Conservation (phyloP, 2,113 vertebrate species). For the Melanostigma gelatinosum region DNA sequence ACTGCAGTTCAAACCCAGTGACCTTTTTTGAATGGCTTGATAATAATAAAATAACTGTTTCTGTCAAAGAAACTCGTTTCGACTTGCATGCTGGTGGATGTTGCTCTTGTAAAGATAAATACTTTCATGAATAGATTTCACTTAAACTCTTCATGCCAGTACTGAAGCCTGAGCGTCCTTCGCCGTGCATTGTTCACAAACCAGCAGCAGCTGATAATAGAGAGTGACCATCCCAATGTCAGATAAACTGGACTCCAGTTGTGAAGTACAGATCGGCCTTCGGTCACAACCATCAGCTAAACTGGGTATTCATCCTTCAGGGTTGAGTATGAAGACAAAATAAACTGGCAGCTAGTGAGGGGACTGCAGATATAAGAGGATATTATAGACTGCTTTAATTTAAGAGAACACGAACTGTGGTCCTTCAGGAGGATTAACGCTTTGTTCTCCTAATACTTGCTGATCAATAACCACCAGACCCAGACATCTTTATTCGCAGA, state of each 20-base stretch:
- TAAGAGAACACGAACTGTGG: conserved; percentile 53
- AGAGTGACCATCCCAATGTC: conserved; percentile 49
- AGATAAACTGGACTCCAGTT: conserved; percentile 66
- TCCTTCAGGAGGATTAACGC: conserved; percentile 70
- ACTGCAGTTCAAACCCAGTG: background rate
- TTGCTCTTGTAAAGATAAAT: background rate
- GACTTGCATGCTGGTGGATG: background rate
- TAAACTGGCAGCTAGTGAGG: conserved; percentile 4
- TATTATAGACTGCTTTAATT: conserved; percentile 75
- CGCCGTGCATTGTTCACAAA: conserved; percentile 69
- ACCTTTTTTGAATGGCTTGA: background rate
- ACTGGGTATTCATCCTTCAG: conserved; percentile 41
- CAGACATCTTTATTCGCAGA: conserved; percentile 78
- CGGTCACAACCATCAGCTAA: conserved; percentile 66
- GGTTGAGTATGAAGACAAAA: conserved; percentile 62
- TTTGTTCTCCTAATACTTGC: conserved; percentile 73
- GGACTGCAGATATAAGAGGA: conserved; percentile 47
- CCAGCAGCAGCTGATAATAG: conserved; percentile 67
- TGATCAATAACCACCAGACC: conserved; percentile 72
- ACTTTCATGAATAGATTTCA: conserved; percentile 5
- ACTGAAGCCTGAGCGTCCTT: conserved; percentile 63
- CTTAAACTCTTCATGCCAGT: conserved; percentile 53
- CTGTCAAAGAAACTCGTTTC: background rate
- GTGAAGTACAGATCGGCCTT: conserved; percentile 67
- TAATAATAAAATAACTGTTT: background rate